These are phyloP conservation scores for Bagarius yarrelli DNA, from an alignment of 2,113 vertebrate species.

Conservation along the genomic window DNA sequence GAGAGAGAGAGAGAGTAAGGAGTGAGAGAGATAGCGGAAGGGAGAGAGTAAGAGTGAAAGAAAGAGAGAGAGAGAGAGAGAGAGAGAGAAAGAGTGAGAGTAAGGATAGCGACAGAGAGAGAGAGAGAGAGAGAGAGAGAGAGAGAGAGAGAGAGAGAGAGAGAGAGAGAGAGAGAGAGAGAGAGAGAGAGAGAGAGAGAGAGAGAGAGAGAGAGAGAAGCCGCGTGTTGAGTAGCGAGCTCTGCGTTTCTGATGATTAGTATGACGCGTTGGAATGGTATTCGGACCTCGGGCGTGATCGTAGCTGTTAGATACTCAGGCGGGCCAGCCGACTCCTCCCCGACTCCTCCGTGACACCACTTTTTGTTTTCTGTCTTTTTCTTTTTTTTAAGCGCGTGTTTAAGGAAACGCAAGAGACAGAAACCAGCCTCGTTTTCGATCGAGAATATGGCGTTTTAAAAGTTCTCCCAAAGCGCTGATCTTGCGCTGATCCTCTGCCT, in stretches of 20 bases:
- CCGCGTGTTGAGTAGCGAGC: neutral
- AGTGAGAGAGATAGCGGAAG: neutral
- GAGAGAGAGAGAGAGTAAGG: neutral
- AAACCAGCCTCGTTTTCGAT: neutral
- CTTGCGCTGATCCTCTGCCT: neutral
- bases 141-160: constrained; percentile 4
- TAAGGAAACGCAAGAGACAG: constrained; percentile 50
- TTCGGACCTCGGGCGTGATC: constrained; percentile 53
- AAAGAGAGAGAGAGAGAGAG: too few relatives aligned
- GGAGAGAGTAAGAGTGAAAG: neutral
- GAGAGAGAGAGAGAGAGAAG: neutral
- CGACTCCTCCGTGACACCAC: constrained; percentile 65
- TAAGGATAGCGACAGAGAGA: too few relatives aligned
- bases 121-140: neutral
- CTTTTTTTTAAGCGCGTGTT: constrained; percentile 1
- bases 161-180: neutral
- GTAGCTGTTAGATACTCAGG: constrained; percentile 53
- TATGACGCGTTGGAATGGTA: constrained; percentile 65
- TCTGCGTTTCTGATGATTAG: constrained; percentile 59
- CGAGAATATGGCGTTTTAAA: constrained; percentile 11
- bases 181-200: neutral
- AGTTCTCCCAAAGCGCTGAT: neutral
- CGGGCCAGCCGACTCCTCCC: constrained; percentile 64
- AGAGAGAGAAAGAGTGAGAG: too few relatives aligned
- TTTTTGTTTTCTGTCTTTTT: constrained; percentile 36